Conservation (phyloP, 2,113 vertebrate species). For the Cyprinodon variegatus region DNA sequence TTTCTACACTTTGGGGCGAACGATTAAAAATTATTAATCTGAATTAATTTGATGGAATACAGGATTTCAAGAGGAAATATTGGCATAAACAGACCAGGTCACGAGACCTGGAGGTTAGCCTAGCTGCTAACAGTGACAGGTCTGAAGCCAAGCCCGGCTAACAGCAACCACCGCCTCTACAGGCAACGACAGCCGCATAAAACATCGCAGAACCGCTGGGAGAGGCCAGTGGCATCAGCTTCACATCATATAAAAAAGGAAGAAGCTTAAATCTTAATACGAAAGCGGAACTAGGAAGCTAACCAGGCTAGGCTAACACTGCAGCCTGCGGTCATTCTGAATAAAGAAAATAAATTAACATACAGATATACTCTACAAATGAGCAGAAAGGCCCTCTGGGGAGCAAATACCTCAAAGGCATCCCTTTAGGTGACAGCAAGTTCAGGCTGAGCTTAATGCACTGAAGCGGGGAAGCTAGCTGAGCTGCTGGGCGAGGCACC, state of each 20-base stretch:
- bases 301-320: not conserved
- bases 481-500: constrained; percentile 37
- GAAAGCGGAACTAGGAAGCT: constrained; percentile 53
- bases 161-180: not conserved
- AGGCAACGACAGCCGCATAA: not conserved
- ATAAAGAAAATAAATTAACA: not conserved
- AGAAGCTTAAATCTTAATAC: not conserved
- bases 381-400: not conserved
- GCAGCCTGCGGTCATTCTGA: not conserved
- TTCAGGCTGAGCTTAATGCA: too few species aligned
- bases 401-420: constrained; percentile 37
- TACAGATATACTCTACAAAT: not conserved
- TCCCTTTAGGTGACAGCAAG: constrained; percentile 16
- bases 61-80: not conserved
- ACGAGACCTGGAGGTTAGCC: constrained; percentile 26
- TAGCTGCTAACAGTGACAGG: constrained; percentile 14
- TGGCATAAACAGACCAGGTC: constrained; percentile 11
- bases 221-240: not conserved
- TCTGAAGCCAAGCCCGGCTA: constrained; percentile 7
- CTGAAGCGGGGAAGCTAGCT: not conserved
- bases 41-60: not conserved
- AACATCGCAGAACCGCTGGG: not conserved
- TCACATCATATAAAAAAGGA: not conserved
- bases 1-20: too few species aligned
- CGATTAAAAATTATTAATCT: too few species aligned